Evolutionary conservation across 2,888 invertebrate species (phyloP).

Genomic region (Boloria euphrosyne): DNA sequence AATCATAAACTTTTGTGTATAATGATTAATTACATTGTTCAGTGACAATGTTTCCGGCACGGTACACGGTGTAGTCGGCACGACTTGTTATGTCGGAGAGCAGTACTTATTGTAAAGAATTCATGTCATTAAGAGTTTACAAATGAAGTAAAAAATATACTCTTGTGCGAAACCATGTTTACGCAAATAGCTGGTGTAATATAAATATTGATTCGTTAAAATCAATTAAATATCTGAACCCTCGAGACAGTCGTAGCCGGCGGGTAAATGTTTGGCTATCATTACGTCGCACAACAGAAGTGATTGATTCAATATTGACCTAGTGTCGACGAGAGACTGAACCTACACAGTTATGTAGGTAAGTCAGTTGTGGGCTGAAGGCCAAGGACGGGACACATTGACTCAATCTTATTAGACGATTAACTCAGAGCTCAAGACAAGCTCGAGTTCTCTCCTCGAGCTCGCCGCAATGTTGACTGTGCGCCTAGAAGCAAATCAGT

Average conservation of each 20-base stretch:
- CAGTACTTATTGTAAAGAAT: no score
- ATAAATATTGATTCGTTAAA: not conserved
- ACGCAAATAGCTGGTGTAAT: not conserved
- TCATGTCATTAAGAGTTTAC: no score
- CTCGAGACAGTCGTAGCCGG: not conserved
- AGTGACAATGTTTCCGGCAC: no score
- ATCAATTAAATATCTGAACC: not conserved
- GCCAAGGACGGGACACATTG: constrained; percentile 11
- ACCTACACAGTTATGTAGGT: not conserved
- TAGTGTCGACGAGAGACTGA: not conserved
- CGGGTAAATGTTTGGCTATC: constrained; percentile 4
- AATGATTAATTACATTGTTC: no score
- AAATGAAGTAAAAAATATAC: no score
- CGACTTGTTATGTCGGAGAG: no score
- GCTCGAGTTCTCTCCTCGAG: no score
- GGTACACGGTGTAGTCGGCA: no score
- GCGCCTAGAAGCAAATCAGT: no score
- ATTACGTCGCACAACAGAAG: constrained; percentile 10
- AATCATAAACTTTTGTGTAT: no score
- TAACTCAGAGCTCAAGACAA: not conserved
- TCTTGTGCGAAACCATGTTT: no score
- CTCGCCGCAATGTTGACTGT: no score
- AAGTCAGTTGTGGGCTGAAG: not conserved
- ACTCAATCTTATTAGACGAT: constrained; percentile 1
- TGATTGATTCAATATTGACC: constrained; percentile 1